Base-by-base conservation (phyloP, 2,888 invertebrate genomes). In the Disparrhopalites patrizii region DNA sequence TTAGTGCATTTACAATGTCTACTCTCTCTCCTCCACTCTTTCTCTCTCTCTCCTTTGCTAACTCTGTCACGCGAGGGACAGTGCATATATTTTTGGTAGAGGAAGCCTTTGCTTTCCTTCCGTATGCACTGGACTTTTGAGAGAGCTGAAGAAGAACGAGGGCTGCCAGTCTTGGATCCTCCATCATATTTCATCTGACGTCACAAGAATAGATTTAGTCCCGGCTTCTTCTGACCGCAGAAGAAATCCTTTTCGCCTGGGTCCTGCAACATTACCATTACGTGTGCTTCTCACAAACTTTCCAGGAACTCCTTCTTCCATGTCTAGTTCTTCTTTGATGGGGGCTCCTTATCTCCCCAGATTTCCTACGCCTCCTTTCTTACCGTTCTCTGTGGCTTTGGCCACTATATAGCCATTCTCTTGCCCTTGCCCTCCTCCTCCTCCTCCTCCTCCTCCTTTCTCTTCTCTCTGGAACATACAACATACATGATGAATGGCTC, bases 131-230 rank as follows among this genome's bases (percentile, higher is more conserved):
- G 62, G 62, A 62, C 62, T 54, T 54, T 31, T 27, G n/a, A n/a
- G n/a, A n/a, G n/a, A 43, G 47, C 63, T 55, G 43, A 63, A 43
- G 56, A 56, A 38, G 30, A n/a, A n/a, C n/a, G n/a, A 20, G 33
- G 23, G 43, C 62, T 55, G 40, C 66, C 66, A 66, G 62, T 57
- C 56, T 50, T 55, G 33, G 54, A 62, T 43, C 61, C 62, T 62
- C 51, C 62, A 62, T 66, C 62, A 61, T 61, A 61, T 61, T 65
- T 65, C 65, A 65, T 61, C 43, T 43, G 55, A 65, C 61, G 65
- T 65, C 60, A 65, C 56, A 60, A 52, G 65, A 65, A 65, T 65
- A 65, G 65, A 65, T 65, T 65, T 60, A 65, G 60, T 61, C 65
- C 55, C 65, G 43, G 61, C 55, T 60, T 65, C 60, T 65, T 65